phyloP scores from a whole-genome alignment of 2,888 invertebrate genomes.

The Rotaria socialis region DNA sequence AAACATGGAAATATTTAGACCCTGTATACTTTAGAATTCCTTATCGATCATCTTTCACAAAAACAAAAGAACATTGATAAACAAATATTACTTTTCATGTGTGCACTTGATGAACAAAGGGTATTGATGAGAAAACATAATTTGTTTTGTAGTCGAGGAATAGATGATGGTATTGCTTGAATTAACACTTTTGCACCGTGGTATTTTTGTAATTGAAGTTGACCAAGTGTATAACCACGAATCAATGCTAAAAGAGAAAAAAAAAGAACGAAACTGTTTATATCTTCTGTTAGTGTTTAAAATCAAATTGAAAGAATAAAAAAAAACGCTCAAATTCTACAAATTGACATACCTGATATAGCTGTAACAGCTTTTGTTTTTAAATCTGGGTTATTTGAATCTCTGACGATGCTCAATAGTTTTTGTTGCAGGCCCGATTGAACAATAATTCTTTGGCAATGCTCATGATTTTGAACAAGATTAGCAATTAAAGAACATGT shows the following conservation, averaged over 20 bases:
- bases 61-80: too few species aligned
- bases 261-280: not conserved
- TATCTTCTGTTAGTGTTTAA: not conserved
- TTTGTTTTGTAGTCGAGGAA: constrained; percentile 21
- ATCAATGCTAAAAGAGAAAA: not conserved
- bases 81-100: constrained; percentile 9
- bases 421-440: constrained; percentile 68
- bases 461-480: constrained; percentile 78
- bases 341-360: constrained; percentile 67
- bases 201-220: constrained; percentile 34
- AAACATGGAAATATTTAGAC: too few species aligned
- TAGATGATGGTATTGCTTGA: not conserved
- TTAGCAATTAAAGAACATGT: constrained; percentile 72
- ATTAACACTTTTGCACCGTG: not conserved
- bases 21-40: too few species aligned
- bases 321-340: too few species aligned
- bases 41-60: too few species aligned
- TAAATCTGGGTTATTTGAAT: constrained; percentile 64
- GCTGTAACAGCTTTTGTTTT: constrained; percentile 72
- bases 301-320: not conserved
- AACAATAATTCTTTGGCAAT: constrained; percentile 69
- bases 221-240: constrained; percentile 35
- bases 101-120: not conserved
- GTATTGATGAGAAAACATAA: constrained; percentile 27
- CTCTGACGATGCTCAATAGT: constrained; percentile 65